A percentile compares a stretch with the other conserved stretches of the same genome.
Conservation (phyloP, 2,888 invertebrate species). For the Protodeltote pygarga region DNA sequence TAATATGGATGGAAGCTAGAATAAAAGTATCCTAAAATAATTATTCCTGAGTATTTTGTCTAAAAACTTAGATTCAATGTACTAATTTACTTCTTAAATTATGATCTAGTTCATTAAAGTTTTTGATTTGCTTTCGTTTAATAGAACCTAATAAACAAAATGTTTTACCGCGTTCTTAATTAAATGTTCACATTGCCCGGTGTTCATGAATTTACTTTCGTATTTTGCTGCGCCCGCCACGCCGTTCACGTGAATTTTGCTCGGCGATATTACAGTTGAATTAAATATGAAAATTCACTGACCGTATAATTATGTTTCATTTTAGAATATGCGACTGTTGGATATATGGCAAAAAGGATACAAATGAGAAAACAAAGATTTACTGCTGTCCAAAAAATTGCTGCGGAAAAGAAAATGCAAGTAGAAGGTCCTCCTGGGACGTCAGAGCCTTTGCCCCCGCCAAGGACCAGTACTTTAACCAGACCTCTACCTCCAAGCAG, state of each 20-base stretch:
- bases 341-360: conserved; percentile 98
- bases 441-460: conserved; percentile 86
- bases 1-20: conserved; percentile 26
- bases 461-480: conserved; percentile 89
- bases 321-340: conserved; percentile 98
- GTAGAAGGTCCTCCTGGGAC: conserved; percentile 91
- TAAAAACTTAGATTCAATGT: no score
- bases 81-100: no score
- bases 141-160: conserved; percentile 13
- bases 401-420: conserved; percentile 95
- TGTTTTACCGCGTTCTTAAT: not conserved
- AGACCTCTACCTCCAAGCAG: conserved; percentile 79
- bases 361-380: conserved; percentile 98
- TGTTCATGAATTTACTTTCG: not conserved
- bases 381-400: conserved; percentile 95
- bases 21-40: not conserved
- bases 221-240: conserved; percentile 16
- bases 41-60: no score
- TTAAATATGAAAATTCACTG: conserved; percentile 4
- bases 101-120: not conserved
- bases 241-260: conserved; percentile 18
- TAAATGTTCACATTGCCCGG: conserved; percentile 1
- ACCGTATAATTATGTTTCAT: conserved; percentile 44
- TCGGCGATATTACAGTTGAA: conserved; percentile 23
- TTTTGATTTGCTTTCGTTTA: not conserved